Evolutionary conservation across 2,113 vertebrate genomes (phyloP).

Genomic region (Chionis minor): DNA sequence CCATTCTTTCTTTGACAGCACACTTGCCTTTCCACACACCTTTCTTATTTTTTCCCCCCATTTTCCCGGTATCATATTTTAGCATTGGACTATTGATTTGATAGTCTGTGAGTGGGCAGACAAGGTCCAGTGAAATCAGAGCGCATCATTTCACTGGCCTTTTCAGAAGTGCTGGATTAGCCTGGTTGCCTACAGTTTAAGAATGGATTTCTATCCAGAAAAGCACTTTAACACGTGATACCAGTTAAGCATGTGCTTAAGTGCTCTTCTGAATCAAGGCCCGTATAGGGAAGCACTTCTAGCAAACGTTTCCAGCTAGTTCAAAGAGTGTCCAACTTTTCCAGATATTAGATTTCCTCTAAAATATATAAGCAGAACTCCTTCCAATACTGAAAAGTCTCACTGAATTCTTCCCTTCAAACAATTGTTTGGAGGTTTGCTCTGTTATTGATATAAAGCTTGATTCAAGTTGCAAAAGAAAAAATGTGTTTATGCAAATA

Average conservation of each 20-base stretch:
- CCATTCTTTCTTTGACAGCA: not conserved
- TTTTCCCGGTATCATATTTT: not conserved
- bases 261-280: conserved; percentile 50
- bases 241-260: conserved; percentile 36
- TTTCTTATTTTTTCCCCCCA: not conserved
- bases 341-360: not conserved
- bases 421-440: conserved; percentile 23
- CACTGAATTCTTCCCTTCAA: not conserved
- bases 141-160: conserved; percentile 19
- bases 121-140: not conserved
- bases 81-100: not conserved
- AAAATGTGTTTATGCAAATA: conserved; percentile 56
- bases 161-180: conserved; percentile 29
- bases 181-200: not conserved
- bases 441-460: conserved; percentile 27
- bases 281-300: conserved; percentile 2
- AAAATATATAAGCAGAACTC: not conserved
- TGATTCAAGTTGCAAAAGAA: conserved; percentile 36
- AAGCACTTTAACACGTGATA: conserved; percentile 62
- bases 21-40: not conserved
- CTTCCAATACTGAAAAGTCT: not conserved
- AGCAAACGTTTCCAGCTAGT: conserved; percentile 7
- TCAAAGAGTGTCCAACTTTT: not conserved
- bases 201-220: conserved; percentile 41
- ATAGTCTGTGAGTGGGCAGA: not conserved